A percentile compares a stretch with the other conserved stretches of the same genome.
Conservation (phyloP, 2,113 vertebrate genomes). For the Amphiprion ocellaris region DNA sequence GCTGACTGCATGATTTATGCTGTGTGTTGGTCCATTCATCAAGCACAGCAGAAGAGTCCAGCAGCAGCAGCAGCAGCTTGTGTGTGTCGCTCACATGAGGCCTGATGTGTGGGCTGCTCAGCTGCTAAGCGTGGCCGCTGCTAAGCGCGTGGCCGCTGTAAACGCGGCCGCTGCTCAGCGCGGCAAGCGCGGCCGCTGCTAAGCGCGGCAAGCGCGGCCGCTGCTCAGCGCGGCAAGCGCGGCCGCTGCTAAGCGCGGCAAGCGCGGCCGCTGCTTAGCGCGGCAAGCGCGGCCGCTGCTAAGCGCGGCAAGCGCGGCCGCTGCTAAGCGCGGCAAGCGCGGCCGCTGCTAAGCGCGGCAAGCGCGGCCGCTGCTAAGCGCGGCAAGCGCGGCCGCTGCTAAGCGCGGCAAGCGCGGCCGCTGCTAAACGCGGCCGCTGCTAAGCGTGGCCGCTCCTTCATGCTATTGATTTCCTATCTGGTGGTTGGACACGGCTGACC, state of each 20-base stretch:
- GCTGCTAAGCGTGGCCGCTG: slow-evolving; percentile 43
- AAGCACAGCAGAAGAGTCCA: neutral
- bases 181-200: slow-evolving; percentile 8
- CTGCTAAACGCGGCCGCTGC: too few species aligned
- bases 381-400: too few species aligned
- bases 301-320: slow-evolving; percentile 20
- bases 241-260: too few species aligned
- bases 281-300: too few species aligned
- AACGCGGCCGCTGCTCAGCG: too few species aligned
- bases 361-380: slow-evolving; percentile 28
- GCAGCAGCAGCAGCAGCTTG: neutral
- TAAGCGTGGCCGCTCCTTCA: slow-evolving; percentile 54
- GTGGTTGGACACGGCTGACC: slow-evolving; percentile 41
- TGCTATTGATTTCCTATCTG: slow-evolving; percentile 73
- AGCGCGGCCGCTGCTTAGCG: slow-evolving; percentile 26
- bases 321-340: neutral
- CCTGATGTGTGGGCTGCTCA: slow-evolving; percentile 39
- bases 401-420: too few species aligned
- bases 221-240: slow-evolving; percentile 40
- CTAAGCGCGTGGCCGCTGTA: too few species aligned
- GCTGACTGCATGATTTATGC: neutral
- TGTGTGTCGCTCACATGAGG: slow-evolving; percentile 15
- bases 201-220: slow-evolving; percentile 33
- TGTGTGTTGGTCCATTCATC: slow-evolving; percentile 26
- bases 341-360: neutral